phyloP scores from a whole-genome alignment of 2,113 vertebrate species.

The Euleptes europaea region DNA sequence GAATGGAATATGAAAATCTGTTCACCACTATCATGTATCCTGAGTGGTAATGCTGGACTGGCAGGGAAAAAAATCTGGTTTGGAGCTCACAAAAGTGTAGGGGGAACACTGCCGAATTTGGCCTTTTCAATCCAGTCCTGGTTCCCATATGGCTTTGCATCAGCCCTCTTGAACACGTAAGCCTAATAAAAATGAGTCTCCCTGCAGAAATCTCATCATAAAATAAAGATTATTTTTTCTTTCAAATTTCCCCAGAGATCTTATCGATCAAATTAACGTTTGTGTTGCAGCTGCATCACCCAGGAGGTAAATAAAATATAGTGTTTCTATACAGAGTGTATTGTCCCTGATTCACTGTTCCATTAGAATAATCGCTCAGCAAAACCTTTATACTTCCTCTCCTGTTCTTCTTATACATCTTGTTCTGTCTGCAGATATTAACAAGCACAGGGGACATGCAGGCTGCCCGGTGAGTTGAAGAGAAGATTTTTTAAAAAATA shows the following conservation, averaged over 20 bases:
- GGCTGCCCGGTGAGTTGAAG: background rate
- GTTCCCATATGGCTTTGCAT: background rate
- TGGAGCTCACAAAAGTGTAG: too few species aligned
- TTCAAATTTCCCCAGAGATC: slow-evolving; percentile 1
- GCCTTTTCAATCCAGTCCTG: background rate
- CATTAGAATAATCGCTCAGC: background rate
- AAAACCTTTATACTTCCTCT: background rate
- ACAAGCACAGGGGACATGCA: background rate
- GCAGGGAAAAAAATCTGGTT: too few species aligned
- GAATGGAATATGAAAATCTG: too few species aligned
- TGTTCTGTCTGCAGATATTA: background rate
- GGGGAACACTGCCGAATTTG: too few species aligned
- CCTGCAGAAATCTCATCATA: background rate
- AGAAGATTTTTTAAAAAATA: background rate
- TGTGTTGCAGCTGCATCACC: background rate
- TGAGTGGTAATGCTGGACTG: too few species aligned
- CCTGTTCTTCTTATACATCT: background rate
- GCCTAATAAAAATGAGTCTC: background rate
- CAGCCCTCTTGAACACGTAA: background rate
- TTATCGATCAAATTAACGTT: background rate
- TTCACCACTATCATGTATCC: too few species aligned
- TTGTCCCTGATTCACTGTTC: background rate
- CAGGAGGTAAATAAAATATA: background rate
- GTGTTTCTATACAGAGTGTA: background rate
- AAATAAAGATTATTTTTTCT: background rate